Evolutionary conservation across 2,113 vertebrate species (phyloP), one percentile per base, ranked within the genome.

Genomic region (Tragelaphus strepsiceros): DNA sequence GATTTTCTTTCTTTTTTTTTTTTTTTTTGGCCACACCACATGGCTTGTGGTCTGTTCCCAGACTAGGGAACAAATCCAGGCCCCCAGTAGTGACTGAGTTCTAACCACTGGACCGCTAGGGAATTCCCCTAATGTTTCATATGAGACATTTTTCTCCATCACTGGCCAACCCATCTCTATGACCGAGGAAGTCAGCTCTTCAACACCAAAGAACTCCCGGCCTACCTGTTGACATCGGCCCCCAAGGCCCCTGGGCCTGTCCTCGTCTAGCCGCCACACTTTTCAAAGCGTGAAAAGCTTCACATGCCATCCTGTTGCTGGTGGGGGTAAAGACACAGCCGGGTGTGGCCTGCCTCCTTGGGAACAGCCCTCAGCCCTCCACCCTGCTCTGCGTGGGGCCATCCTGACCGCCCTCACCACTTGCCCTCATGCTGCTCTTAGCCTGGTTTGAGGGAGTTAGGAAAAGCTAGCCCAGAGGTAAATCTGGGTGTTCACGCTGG

Each of bases 191-290:
- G 32, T 15, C 1, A 6, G 32, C 77, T 81, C 43, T 26, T 26
- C 6, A 28, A 6, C 10, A 13, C 16, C 43, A 46, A 5, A n/a
- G 14, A 26, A 22, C 51, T 19, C 54, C 9, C 1, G 39, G 30
- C 56, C 43, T 15, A 8, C 43, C 89, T 17, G 32, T 46, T 0
- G 19, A 19, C 3, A 15, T 14, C 1, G 3, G 19, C 19, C 56
- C 7, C n/a, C 2, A 0, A 71, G 19, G 4, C 28, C 28, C 71
- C 90, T 14, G 4, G 4, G 19, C 59, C 46, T 26, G 30, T 61
- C 6, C 11, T 14, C 5, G 4, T 10, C 78, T 4, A 30, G 2
- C 4, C 7, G n/a, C 46, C 46, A 15, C 4, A 10, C 28, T 22
- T 62, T 7, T 5, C 8, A 15, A 22, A 61, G 39, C 3, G 2